A percentile compares a stretch with the other conserved stretches of the same genome.
Conservation (phyloP, 2,888 invertebrate species). For the Caenorhabditis sp. region DNA sequence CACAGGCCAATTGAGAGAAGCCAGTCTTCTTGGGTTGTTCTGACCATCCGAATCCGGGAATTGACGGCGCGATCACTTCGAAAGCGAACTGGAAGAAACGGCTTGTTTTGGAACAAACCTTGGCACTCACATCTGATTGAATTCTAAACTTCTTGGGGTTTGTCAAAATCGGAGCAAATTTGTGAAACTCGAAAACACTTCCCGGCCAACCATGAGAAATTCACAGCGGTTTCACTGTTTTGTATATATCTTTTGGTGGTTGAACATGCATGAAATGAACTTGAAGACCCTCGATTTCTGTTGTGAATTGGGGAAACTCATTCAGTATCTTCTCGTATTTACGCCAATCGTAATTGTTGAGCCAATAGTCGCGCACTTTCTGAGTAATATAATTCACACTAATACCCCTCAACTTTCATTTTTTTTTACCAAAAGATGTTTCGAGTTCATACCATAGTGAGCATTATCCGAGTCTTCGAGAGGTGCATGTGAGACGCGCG, state of each 20-base stretch:
- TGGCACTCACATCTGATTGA: slow-evolving; percentile 17
- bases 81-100: slow-evolving; percentile 60
- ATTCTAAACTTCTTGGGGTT: slow-evolving; percentile 74
- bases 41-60: slow-evolving; percentile 76
- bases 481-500: slow-evolving; percentile 64
- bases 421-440: slow-evolving; percentile 70
- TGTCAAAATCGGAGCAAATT: slow-evolving; percentile 72
- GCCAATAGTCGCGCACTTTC: slow-evolving; percentile 79
- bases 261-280: slow-evolving; percentile 82
- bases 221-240: slow-evolving; percentile 75
- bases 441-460: slow-evolving; percentile 83
- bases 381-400: background rate
- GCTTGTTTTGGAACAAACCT: too few relatives aligned
- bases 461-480: slow-evolving; percentile 75
- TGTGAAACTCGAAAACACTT: slow-evolving; percentile 82
- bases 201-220: slow-evolving; percentile 88
- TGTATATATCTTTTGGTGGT: slow-evolving; percentile 73
- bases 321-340: slow-evolving; percentile 80
- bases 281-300: slow-evolving; percentile 79
- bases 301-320: slow-evolving; percentile 80
- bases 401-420: background rate
- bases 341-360: slow-evolving; percentile 79
- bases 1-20: slow-evolving; percentile 66
- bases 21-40: slow-evolving; percentile 76
- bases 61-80: slow-evolving; percentile 74